Base-by-base conservation (phyloP, 2,113 vertebrate genomes). In the Triplophysa rosa region DNA sequence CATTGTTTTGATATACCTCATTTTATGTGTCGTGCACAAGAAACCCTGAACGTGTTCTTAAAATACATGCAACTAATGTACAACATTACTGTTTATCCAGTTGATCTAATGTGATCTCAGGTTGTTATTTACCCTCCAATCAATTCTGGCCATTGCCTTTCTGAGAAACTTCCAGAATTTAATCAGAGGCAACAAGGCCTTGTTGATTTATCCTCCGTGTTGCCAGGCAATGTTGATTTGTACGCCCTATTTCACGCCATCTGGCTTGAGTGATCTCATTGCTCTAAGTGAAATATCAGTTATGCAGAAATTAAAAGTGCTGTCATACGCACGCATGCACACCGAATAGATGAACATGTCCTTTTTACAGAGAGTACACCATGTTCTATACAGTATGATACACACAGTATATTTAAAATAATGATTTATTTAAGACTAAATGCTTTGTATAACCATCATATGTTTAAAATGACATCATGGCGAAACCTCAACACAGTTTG, bases 221-320 rank as follows among this genome's bases (percentile, higher is more conserved):
- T 84, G 81, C 81, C 68, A 80, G 83, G 86, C 77, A 81, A 81
- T 83, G 64, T 67, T 70, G 56, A 61, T 61, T 67, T 29, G 42
- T 75, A 19, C 37, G 21, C 80, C 76, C 72, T 59, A 40, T 19
- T 52, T 81, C 67, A 45, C 58, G 21, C 72, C 23, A 42, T 69
- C 66, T 81, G 47, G 70, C 66, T 62, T 2, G 23, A 70, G 74
- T 65, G 66, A 67, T 69, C 63, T 77, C 47, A 5, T 37, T 66
- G 42, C 56, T 68, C 21, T 72, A 19, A 54, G 64, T 74, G 63
- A 78, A 61, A 80, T 17, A 73, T 80, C 26, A 66, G 33, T 45
- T 45, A 19, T 45, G 63, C n/a, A 68, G 62, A 71, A 78, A 84
- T 49, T 0, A 40, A 47, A 52, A 80, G 16, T 4, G 16, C 54